phyloP scores from a whole-genome alignment of 2,888 invertebrate species.

The Caenorhabditis virilis region DNA sequence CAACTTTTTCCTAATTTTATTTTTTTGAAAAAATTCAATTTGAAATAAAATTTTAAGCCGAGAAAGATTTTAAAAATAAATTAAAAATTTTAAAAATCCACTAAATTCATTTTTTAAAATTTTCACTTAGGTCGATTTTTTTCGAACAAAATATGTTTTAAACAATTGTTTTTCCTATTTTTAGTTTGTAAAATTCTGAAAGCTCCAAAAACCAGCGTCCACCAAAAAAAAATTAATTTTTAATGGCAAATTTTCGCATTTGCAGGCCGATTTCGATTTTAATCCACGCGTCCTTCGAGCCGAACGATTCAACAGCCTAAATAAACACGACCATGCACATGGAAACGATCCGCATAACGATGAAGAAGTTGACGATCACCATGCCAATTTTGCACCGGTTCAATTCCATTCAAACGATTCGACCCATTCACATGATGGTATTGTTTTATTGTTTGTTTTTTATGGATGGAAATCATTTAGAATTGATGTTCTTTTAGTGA shows the following conservation, averaged over 20 bases:
- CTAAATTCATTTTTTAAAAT: no score
- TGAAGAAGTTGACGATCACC: constrained; percentile 59
- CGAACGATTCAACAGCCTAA: constrained; percentile 17
- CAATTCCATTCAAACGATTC: constrained; percentile 63
- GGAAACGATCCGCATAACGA: constrained; percentile 47
- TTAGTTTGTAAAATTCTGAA: neutral
- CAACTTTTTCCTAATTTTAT: no score
- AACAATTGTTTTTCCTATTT: no score
- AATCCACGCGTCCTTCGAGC: constrained; percentile 28
- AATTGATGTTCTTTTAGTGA: no score
- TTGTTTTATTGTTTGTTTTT: neutral
- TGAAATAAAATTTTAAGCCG: no score
- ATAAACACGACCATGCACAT: constrained; percentile 53
- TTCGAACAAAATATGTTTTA: no score
- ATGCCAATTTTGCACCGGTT: constrained; percentile 61
- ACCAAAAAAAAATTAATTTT: neutral
- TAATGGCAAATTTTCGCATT: neutral
- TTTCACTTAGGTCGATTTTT: no score
- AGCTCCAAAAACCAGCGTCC: neutral
- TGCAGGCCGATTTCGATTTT: constrained; percentile 36
- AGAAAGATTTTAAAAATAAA: no score
- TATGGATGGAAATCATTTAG: no score
- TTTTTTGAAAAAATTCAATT: no score
- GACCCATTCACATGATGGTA: constrained; percentile 56
- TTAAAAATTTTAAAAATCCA: no score